Evolutionary conservation across 2,797 vertebrate species (phyloP).

Genomic region (Lerista edwardsae): DNA sequence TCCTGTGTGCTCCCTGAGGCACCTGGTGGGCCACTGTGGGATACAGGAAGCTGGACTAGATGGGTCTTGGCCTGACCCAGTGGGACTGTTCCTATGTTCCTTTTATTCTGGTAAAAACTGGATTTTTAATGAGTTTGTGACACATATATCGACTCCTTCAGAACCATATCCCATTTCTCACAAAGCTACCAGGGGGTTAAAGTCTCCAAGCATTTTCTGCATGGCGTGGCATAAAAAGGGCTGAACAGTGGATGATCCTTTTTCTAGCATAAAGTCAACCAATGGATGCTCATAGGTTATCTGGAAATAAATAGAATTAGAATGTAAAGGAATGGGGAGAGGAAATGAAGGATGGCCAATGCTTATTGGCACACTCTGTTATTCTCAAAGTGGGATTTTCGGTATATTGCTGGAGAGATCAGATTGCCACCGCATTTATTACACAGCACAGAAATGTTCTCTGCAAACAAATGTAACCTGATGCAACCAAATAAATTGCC

Average conservation of each 20-base stretch:
- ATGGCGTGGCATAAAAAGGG: background rate
- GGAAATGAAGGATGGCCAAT: slow-evolving; percentile 1
- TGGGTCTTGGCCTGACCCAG: too few species aligned
- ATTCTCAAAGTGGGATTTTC: background rate
- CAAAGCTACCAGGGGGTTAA: background rate
- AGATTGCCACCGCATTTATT: background rate
- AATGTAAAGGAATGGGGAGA: slow-evolving; percentile 3
- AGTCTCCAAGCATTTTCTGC: background rate
- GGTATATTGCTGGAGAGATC: slow-evolving; percentile 3
- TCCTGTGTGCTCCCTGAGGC: too few species aligned
- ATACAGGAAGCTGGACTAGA: too few species aligned
- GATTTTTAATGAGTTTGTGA: too few species aligned
- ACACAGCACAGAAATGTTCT: background rate
- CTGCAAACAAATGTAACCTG: slow-evolving; percentile 24
- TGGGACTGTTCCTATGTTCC: too few species aligned
- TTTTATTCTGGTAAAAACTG: background rate
- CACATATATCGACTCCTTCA: background rate
- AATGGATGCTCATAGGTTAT: background rate
- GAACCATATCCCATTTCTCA: background rate
- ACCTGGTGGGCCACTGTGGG: too few species aligned
- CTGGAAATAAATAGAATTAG: slow-evolving; percentile 15
- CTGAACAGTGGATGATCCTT: background rate
- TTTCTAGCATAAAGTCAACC: background rate
- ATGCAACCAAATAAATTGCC: slow-evolving; percentile 16
- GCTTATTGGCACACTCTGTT: slow-evolving; percentile 17